phyloP scores from a whole-genome alignment of 1,140 invertebrate species.

The Bicyclus anynana region DNA sequence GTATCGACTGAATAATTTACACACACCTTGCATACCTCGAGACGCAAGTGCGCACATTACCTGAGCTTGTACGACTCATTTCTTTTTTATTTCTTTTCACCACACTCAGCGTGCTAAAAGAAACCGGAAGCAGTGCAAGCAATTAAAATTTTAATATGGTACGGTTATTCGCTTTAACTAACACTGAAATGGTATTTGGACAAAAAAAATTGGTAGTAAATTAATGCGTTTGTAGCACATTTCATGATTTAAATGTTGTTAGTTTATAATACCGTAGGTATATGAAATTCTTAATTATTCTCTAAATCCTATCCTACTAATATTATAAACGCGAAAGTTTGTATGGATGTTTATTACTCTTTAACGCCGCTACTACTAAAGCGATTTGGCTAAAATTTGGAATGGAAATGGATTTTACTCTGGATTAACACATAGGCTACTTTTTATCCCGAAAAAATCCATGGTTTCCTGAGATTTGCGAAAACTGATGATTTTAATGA shows the following conservation, averaged over 20 bases:
- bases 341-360: too few relatives aligned
- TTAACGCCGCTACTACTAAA: too few relatives aligned
- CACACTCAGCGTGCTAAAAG: slow-evolving; percentile 9
- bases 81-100: slow-evolving; percentile 16
- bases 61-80: slow-evolving; percentile 5
- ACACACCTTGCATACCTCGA: slow-evolving; percentile 36
- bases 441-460: too few relatives aligned
- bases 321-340: too few relatives aligned
- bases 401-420: too few relatives aligned
- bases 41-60: slow-evolving; percentile 1
- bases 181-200: slow-evolving; percentile 4
- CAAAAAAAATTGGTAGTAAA: slow-evolving; percentile 4
- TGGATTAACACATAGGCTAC: too few relatives aligned
- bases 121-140: slow-evolving; percentile 25
- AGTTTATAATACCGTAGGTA: background rate
- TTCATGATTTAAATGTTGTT: background rate
- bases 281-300: background rate
- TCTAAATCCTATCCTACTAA: too few relatives aligned
- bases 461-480: too few relatives aligned
- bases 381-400: too few relatives aligned
- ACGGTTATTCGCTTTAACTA: slow-evolving; percentile 11
- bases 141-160: slow-evolving; percentile 24
- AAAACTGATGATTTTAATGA: too few relatives aligned
- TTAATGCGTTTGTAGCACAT: background rate
- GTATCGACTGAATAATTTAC: slow-evolving; percentile 67